These are phyloP conservation scores for Pachypeltis micranthus DNA, from an alignment of 1,140 invertebrate genomes.

Conservation along the genomic window DNA sequence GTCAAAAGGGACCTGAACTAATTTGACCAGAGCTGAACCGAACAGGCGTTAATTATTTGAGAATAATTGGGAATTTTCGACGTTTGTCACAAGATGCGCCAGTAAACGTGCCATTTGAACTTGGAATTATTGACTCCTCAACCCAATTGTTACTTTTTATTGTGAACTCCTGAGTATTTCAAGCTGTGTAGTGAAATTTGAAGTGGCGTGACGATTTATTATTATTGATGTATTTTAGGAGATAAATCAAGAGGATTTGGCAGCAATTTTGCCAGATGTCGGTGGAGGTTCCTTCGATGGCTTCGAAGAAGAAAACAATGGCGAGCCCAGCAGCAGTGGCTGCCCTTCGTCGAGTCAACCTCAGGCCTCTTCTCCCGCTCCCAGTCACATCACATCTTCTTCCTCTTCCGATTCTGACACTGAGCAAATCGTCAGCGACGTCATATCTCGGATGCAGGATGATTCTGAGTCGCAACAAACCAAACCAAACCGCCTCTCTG, in stretches of 20 bases:
- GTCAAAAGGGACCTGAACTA: no score
- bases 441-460: constrained; percentile 38
- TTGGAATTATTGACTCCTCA: no score
- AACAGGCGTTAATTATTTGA: no score
- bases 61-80: no score
- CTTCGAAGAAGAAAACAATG: constrained; percentile 38
- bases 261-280: constrained; percentile 50
- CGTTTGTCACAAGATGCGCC: no score
- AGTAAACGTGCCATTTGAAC: no score
- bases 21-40: no score
- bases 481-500: neutral
- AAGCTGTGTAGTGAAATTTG: no score
- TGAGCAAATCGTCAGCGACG: constrained; percentile 50
- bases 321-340: constrained; percentile 26
- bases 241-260: constrained; percentile 53
- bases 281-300: constrained; percentile 47
- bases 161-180: no score
- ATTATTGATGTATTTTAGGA: constrained; percentile 39
- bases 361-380: neutral
- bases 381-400: constrained; percentile 9
- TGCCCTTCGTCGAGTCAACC: neutral
- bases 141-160: no score
- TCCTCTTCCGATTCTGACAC: constrained; percentile 43
- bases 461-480: neutral
- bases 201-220: no score